Base-by-base conservation (phyloP, 2,888 invertebrate genomes). In the Girardia tigrina region DNA sequence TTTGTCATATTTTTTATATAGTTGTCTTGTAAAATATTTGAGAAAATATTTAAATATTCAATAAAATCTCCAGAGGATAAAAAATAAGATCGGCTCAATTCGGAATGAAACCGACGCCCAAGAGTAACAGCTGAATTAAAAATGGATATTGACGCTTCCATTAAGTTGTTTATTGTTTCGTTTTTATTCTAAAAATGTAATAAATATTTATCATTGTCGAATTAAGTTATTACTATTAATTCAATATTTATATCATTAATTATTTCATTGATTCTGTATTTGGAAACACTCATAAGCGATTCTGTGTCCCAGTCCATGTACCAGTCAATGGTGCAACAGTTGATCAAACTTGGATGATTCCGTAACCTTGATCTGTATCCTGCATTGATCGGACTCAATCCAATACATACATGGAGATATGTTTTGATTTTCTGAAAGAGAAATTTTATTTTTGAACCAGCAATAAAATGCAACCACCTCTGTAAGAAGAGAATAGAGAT, bases 241-340 rank as follows among this genome's bases (percentile, higher is more conserved):
- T 36, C 36, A 8, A 36, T 16, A 36, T 36, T 36, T 12, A 36
- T 12, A 36, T 36, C 16, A 36, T 36, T 36, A 12, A 36, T 36
- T 12, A 36, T 36, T 36, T 36, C 36, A 12, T 36, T 16, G 16
- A 36, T 36, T 36, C 36, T 36, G 16, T 36, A 81, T 16, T 80
- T 79, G 16, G 84, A 82, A 12, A 84, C 84, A 78, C 81, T 81
- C 26, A 82, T 76, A 82, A 83, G 83, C 75, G 84, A 83, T 74
- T 81, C 81, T 12, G 80, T 80, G 8, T 81, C 80, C 84, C 84
- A 84, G 70, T 83, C 83, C 76, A 82, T 81, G 77, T 81, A 84
- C 84, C 84, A 84, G 79, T 84, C 84, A 26, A 84, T 84, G 0
- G 83, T 84, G 77, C 83, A 84, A 78, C 83, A 84, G 80, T 83